These are phyloP conservation scores for Climacteris rufus DNA, from an alignment of 2,113 vertebrate genomes.

Conservation along the genomic window DNA sequence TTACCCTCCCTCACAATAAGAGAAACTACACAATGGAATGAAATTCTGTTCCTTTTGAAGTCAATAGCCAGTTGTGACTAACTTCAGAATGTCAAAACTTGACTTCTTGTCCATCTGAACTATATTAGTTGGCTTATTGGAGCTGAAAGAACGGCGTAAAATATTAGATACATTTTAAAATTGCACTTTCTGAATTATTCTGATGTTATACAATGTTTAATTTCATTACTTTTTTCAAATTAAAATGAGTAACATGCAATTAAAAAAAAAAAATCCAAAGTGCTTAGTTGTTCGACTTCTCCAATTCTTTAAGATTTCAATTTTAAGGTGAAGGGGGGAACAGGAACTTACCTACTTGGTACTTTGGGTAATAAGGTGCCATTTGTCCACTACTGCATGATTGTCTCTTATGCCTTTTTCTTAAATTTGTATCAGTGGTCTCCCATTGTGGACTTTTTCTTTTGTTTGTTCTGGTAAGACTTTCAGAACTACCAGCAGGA, in stretches of 20 bases:
- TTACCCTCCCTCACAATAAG: not conserved
- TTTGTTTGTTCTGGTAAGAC: constrained; percentile 73
- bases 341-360: constrained; percentile 87
- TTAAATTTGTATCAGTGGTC: constrained; percentile 74
- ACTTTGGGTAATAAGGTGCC: constrained; percentile 85
- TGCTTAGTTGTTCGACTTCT: not conserved
- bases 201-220: not conserved
- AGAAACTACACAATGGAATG: not conserved
- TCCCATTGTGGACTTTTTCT: constrained; percentile 75
- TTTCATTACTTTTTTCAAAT: not conserved
- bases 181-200: not conserved
- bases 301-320: not conserved
- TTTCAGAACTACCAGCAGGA: constrained; percentile 58
- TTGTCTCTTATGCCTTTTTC: constrained; percentile 83
- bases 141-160: not conserved
- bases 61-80: not conserved
- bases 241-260: constrained; percentile 8
- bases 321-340: constrained; percentile 66
- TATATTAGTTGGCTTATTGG: not conserved
- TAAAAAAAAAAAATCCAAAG: not conserved
- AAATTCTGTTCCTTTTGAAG: not conserved
- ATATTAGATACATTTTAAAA: not conserved
- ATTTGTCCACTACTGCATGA: constrained; percentile 84
- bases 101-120: not conserved
- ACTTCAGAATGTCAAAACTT: not conserved